phyloP scores from a whole-genome alignment of 1,140 invertebrate genomes.

The Ceratina calcarata region DNA sequence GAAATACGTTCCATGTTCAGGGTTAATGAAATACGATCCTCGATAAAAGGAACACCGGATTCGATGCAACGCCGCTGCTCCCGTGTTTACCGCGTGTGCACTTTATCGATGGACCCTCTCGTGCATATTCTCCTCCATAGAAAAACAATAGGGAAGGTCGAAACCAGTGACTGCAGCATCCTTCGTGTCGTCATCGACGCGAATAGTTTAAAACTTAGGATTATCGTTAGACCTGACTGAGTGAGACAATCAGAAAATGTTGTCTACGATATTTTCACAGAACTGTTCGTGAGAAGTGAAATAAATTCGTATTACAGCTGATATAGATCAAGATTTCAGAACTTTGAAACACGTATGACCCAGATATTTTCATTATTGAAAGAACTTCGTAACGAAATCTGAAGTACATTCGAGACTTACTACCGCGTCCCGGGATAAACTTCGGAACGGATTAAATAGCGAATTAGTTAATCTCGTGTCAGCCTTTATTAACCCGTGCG shows the following conservation, averaged over 20 bases:
- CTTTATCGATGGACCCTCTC: neutral
- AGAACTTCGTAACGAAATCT: neutral
- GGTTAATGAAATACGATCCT: constrained; percentile 3
- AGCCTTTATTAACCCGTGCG: neutral
- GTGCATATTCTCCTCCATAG: neutral
- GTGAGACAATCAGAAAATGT: too few relatives aligned
- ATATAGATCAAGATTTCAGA: too few relatives aligned
- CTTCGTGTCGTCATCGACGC: too few relatives aligned
- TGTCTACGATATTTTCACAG: too few relatives aligned
- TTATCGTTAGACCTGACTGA: too few relatives aligned
- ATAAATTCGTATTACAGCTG: too few relatives aligned
- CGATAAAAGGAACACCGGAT: neutral
- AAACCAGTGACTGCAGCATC: neutral
- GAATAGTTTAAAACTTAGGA: too few relatives aligned
- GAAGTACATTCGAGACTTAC: neutral
- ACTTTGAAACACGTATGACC: too few relatives aligned
- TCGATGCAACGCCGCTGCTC: neutral
- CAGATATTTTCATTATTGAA: too few relatives aligned
- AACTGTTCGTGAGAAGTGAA: too few relatives aligned
- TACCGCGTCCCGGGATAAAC: neutral
- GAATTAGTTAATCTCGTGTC: neutral
- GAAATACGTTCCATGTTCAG: neutral
- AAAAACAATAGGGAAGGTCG: neutral
- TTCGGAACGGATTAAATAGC: neutral
- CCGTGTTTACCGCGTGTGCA: neutral